A percentile compares a stretch with the other conserved stretches of the same genome.
phyloP scores from a whole-genome alignment of 2,113 vertebrate genomes.

The Ascaphus truei region DNA sequence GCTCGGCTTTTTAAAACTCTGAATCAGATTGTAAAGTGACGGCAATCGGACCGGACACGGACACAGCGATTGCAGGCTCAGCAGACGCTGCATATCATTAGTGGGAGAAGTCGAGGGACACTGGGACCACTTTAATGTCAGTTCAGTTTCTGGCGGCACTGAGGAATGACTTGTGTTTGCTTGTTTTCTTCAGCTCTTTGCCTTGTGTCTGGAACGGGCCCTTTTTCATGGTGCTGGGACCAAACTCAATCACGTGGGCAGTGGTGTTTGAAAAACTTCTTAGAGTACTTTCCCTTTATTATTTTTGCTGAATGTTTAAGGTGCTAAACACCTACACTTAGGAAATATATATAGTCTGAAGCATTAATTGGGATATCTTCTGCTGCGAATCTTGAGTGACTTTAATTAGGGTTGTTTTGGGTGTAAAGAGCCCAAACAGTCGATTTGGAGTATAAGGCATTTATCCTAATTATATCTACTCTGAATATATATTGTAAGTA shows the following conservation, averaged over 20 bases:
- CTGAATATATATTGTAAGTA: no score
- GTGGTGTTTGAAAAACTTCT: neutral
- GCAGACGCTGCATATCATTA: constrained; percentile 58
- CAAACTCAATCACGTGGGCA: neutral
- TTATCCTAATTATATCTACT: no score
- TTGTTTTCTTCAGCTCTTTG: neutral
- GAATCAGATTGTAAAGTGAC: constrained; percentile 48
- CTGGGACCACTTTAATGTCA: constrained; percentile 49
- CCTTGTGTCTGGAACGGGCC: neutral
- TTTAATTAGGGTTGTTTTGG: no score
- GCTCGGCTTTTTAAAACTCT: constrained; percentile 38
- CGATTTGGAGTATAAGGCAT: no score
- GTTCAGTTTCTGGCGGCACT: constrained; percentile 38
- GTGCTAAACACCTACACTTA: no score
- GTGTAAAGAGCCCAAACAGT: no score
- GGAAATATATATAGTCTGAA: no score
- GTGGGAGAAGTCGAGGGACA: constrained; percentile 46
- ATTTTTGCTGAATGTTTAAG: no score
- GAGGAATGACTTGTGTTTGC: constrained; percentile 36
- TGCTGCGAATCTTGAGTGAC: no score
- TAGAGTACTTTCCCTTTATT: no score
- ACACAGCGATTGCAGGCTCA: constrained; percentile 51
- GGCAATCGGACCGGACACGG: constrained; percentile 55
- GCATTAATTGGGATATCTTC: no score
- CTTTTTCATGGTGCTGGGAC: neutral